Base-by-base conservation (phyloP, 2,113 vertebrate genomes). In the Nycticorax nycticorax region DNA sequence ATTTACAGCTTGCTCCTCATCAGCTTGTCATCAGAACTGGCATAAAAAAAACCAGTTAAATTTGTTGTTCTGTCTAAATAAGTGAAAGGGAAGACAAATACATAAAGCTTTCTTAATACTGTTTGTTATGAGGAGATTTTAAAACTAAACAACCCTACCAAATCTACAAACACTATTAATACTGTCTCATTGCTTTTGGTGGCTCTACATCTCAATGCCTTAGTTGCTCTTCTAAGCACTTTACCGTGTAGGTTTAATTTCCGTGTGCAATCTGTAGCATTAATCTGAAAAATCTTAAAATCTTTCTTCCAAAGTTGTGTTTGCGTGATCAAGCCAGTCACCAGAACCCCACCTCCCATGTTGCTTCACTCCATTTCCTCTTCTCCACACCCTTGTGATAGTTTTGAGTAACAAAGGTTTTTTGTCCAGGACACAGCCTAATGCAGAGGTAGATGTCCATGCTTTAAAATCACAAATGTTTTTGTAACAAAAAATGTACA, bases 1-100 rank as follows among this genome's bases (percentile, higher is more conserved):
- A 97, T 95, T 96, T 98, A 88, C 33, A 94, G 45, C 81, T 80
- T 76, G 32, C 85, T 96, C 88, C 69, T 97, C 10, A 53, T 89
- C 59, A 95, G 18, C n/a, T 93, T 93, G 50, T 93, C 76, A 89
- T 95, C 68, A 66, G 73, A 90, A 86, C 30, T 94, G 85, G 75
- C 82, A 92, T 85, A 89, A 96, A 95, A 95, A 39, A 5, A 41
- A 12, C 39, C 72, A 93, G 80, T 90, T 93, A 79, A 95, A 95
- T 94, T 93, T 89, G 30, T 93, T 95, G 55, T 71, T 80, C 62
- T 95, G 83, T 35, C 63, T 97, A 93, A 96, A 93, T 89, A 94
- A 94, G 35, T 83, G 45, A 93, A 72, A 94, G 10, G 6, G 63
- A 93, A 91, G 30, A 63, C 47, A 79, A 94, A 92, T 83, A 80